Conservation (phyloP, 1,140 invertebrate species). For the Drosophila pachea region DNA sequence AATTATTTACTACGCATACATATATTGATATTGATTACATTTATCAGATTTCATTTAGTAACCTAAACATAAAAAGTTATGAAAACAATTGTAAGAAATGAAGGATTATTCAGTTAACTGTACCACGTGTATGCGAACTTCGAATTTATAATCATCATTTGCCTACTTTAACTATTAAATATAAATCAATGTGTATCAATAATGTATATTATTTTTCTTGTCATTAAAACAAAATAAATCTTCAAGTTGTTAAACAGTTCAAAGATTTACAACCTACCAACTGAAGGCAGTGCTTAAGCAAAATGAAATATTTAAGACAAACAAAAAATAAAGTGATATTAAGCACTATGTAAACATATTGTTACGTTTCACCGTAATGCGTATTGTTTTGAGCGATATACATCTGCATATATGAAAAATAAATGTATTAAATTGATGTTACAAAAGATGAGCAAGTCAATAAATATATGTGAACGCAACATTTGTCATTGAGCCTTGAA, state of each 20-base stretch:
- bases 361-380: conserved; percentile 67
- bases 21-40: conserved; percentile 66
- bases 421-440: conserved; percentile 75
- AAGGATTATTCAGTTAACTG: conserved; percentile 58
- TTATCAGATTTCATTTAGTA: conserved; percentile 44
- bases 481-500: background rate
- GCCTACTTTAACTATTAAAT: conserved; percentile 56
- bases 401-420: conserved; percentile 59
- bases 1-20: conserved; percentile 62
- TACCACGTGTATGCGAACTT: conserved; percentile 69
- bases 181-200: conserved; percentile 33
- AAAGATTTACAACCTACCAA: conserved; percentile 45
- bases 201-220: conserved; percentile 35
- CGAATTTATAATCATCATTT: conserved; percentile 69
- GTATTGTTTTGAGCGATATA: conserved; percentile 73
- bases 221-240: conserved; percentile 39
- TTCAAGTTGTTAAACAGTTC: conserved; percentile 62
- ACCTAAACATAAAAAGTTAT: conserved; percentile 31
- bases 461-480: conserved; percentile 44
- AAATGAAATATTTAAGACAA: conserved; percentile 32
- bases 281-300: conserved; percentile 19
- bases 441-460: conserved; percentile 60
- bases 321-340: conserved; percentile 69
- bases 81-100: conserved; percentile 30
- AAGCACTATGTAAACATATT: conserved; percentile 71